A percentile compares a stretch with the other conserved stretches of the same genome.
These are phyloP conservation scores for Paramisgurnus dabryanus DNA, from an alignment of 2,113 vertebrate genomes.

Conservation along the genomic window DNA sequence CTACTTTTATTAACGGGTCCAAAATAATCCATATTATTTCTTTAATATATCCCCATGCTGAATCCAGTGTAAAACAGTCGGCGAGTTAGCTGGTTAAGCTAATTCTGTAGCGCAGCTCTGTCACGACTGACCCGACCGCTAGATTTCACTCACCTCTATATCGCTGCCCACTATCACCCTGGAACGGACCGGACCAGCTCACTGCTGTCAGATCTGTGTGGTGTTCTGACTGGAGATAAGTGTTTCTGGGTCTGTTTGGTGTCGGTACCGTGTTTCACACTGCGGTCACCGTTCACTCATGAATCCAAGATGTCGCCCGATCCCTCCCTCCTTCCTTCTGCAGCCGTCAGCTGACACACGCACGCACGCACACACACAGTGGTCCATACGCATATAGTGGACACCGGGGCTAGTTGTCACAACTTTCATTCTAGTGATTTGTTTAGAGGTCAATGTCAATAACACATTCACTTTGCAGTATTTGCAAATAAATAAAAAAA, in stretches of 20 bases:
- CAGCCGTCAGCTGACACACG: slow-evolving; percentile 58
- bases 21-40: background rate
- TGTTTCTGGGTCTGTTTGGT: background rate
- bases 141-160: slow-evolving; percentile 16
- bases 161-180: slow-evolving; percentile 1
- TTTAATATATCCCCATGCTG: background rate
- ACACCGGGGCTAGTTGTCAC: no score
- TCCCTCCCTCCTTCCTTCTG: slow-evolving; percentile 50
- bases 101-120: slow-evolving; percentile 22
- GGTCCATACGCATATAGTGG: no score
- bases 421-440: no score
- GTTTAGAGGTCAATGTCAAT: no score
- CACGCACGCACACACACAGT: background rate
- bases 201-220: background rate
- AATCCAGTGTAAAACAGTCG: background rate
- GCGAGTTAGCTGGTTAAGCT: slow-evolving; percentile 9
- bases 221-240: background rate
- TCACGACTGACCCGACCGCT: slow-evolving; percentile 39
- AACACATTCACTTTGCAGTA: no score
- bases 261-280: background rate
- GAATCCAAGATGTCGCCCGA: slow-evolving; percentile 64
- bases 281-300: slow-evolving; percentile 50
- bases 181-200: background rate
- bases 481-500: no score
- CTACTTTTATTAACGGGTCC: background rate